Percentiles rank a stretch among this genome's conserved stretches.
Evolutionary conservation across 1,140 invertebrate genomes (phyloP).

Genomic region (Drosophila mauritiana): DNA sequence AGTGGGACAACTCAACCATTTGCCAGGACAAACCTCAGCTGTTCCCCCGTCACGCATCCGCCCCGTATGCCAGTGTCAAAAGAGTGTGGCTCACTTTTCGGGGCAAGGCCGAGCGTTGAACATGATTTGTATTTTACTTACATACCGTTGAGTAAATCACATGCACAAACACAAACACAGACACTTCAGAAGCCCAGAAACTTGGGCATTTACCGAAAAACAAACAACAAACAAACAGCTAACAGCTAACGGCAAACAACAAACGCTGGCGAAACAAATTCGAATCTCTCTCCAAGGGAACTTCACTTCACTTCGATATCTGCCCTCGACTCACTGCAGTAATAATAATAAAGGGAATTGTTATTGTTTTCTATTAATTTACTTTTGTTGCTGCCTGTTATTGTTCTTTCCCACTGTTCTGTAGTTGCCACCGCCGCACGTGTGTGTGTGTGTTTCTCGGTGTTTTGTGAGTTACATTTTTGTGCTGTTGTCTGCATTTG

Average conservation of each 20-base stretch:
- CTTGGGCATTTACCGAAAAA: constrained; percentile 42
- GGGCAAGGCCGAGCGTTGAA: constrained; percentile 39
- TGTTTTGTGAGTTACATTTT: constrained; percentile 24
- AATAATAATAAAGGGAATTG: constrained; percentile 56
- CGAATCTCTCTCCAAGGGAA: constrained; percentile 36
- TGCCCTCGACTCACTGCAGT: constrained; percentile 50
- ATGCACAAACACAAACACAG: constrained; percentile 34
- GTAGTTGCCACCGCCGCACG: constrained; percentile 33
- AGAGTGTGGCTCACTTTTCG: constrained; percentile 37
- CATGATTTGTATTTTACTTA: constrained; percentile 54
- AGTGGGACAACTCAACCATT: constrained; percentile 21
- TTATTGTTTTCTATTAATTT: constrained; percentile 58
- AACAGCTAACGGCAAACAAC: constrained; percentile 16
- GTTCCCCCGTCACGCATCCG: constrained; percentile 39
- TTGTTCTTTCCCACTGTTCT: constrained; percentile 30
- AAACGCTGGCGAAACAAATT: constrained; percentile 37
- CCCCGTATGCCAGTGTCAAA: constrained; percentile 18
- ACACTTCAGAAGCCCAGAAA: constrained; percentile 36
- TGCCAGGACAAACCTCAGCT: constrained; percentile 36
- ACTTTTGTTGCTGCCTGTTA: constrained; percentile 44
- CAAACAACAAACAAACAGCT: constrained; percentile 9
- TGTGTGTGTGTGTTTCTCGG: constrained; percentile 1
- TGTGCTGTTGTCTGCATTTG: constrained; percentile 46
- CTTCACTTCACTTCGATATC: constrained; percentile 31
- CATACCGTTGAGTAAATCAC: constrained; percentile 50